Evolutionary conservation across 2,113 vertebrate genomes (phyloP).

Genomic region (Hipposideros armiger): DNA sequence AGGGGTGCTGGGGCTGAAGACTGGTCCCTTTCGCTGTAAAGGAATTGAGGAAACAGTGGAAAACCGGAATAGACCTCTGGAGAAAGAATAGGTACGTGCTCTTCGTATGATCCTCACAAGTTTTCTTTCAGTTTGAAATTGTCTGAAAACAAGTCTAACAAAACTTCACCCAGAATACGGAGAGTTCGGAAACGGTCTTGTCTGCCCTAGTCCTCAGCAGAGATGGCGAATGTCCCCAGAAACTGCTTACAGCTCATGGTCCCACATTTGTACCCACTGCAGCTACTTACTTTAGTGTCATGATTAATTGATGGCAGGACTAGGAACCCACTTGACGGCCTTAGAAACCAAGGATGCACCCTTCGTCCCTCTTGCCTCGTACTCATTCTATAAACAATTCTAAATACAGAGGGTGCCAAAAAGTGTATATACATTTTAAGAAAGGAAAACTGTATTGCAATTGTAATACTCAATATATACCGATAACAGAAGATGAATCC

Average conservation of each 20-base stretch:
- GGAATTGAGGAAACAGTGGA: not conserved
- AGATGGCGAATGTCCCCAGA: accelerated
- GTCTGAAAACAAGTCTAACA: not conserved
- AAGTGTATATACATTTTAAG: too few relatives aligned
- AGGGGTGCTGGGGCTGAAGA: too few relatives aligned
- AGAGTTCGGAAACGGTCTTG: not conserved
- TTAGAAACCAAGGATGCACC: not conserved
- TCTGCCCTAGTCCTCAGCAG: not conserved
- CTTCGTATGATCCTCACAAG: too few relatives aligned
- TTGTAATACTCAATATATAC: too few relatives aligned
- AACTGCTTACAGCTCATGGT: not conserved
- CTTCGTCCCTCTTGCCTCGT: not conserved
- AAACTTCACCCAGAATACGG: not conserved
- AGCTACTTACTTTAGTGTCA: not conserved
- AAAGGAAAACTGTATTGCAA: too few relatives aligned
- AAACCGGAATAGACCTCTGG: not conserved
- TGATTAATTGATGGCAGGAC: too few relatives aligned
- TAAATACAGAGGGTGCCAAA: too few relatives aligned
- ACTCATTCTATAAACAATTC: too few relatives aligned
- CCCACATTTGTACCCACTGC: not conserved
- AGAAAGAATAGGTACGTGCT: not conserved
- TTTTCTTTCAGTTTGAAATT: not conserved
- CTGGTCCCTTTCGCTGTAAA: not conserved
- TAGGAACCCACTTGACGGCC: not conserved
- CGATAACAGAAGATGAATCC: too few relatives aligned